These are phyloP conservation scores for Yponomeuta evonymella DNA, from an alignment of 2,888 invertebrate species.

Conservation along the genomic window DNA sequence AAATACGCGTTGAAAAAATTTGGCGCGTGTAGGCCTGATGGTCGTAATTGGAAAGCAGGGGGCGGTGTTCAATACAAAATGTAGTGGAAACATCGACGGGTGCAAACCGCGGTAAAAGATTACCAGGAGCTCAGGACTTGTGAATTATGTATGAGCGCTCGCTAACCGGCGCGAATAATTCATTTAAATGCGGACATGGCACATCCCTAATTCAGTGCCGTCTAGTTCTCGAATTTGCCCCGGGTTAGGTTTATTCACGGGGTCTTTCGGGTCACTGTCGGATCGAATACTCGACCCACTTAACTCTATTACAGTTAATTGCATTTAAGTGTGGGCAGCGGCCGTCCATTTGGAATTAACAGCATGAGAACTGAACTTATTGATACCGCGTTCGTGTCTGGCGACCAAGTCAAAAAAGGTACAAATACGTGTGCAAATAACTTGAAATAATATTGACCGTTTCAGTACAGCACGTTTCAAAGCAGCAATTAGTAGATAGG, in stretches of 20 bases:
- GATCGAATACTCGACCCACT: not conserved
- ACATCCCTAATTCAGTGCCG: slow-evolving; percentile 26
- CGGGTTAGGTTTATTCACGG: not conserved
- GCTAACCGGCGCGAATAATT: slow-evolving; percentile 35
- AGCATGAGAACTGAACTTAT: not conserved
- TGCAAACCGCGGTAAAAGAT: slow-evolving; percentile 22
- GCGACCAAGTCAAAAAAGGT: no score
- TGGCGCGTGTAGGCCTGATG: not conserved
- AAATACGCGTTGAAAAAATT: not conserved
- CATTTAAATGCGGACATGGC: slow-evolving; percentile 28
- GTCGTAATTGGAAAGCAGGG: not conserved
- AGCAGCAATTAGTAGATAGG: not conserved
- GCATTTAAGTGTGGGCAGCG: not conserved
- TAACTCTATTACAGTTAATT: not conserved
- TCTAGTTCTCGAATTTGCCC: slow-evolving; percentile 18
- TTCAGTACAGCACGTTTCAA: not conserved
- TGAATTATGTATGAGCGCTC: slow-evolving; percentile 44
- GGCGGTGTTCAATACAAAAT: not conserved
- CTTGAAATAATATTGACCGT: no score
- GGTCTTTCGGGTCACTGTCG: slow-evolving; percentile 1
- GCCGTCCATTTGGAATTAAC: not conserved
- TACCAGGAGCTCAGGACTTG: slow-evolving; percentile 28
- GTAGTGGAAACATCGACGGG: slow-evolving; percentile 7
- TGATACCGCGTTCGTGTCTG: not conserved
- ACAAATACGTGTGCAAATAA: no score